Conservation (phyloP, 2,797 vertebrate species). For the Gadopsis marmoratus region DNA sequence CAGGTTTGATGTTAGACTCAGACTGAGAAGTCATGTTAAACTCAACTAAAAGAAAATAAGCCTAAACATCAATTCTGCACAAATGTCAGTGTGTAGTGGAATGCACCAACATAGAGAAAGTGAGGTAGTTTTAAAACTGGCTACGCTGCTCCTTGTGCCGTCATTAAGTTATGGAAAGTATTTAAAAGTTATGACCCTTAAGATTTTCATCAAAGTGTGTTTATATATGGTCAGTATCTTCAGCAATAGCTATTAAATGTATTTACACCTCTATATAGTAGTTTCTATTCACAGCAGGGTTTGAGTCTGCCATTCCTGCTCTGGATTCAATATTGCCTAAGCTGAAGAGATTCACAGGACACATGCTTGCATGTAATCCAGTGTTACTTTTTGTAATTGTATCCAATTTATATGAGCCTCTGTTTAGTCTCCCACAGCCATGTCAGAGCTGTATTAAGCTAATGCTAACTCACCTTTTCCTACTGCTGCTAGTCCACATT, state of each 20-base stretch:
- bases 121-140: constrained; percentile 22
- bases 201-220: background rate
- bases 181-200: background rate
- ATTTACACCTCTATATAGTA: background rate
- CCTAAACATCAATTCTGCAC: background rate
- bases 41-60: background rate
- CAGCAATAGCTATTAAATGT: background rate
- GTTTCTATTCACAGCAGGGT: background rate
- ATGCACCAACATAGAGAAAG: background rate
- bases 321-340: background rate
- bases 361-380: background rate
- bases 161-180: background rate
- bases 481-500: no score
- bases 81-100: background rate
- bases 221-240: background rate
- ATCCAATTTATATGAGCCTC: background rate
- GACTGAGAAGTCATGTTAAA: background rate
- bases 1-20: background rate
- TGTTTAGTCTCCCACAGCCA: background rate
- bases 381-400: background rate
- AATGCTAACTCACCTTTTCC: no score
- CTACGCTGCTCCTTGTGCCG: background rate
- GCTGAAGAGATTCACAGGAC: background rate
- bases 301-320: background rate
- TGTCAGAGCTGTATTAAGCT: background rate